Evolutionary conservation across 2,888 invertebrate species (phyloP).

Genomic region (Synergus itoensis): DNA sequence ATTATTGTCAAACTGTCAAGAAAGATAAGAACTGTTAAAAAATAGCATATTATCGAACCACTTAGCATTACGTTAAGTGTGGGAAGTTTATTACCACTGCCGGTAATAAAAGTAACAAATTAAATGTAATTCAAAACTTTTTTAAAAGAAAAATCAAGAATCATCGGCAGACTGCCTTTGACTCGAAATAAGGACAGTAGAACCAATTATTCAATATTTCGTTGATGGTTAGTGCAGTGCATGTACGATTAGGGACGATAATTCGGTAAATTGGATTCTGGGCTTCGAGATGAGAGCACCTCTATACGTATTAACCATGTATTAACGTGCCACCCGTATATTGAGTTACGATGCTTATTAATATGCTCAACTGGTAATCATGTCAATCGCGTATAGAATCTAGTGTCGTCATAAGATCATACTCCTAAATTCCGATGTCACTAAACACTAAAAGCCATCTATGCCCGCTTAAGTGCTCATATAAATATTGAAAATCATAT

Average conservation of each 20-base stretch:
- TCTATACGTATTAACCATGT: neutral
- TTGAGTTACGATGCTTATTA: slow-evolving; percentile 49
- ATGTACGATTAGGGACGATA: slow-evolving; percentile 27
- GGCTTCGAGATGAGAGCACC: slow-evolving; percentile 20
- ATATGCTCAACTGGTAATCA: slow-evolving; percentile 56
- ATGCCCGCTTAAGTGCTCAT: neutral
- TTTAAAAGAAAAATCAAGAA: neutral
- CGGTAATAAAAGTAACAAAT: neutral
- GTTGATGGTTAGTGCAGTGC: slow-evolving; percentile 12
- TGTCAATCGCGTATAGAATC: slow-evolving; percentile 55
- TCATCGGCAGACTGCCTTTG: neutral
- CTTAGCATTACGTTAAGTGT: neutral
- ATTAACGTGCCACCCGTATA: slow-evolving; percentile 16
- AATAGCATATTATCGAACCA: neutral
- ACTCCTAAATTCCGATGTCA: slow-evolving; percentile 9
- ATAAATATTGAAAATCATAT: slow-evolving; percentile 14
- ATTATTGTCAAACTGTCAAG: slow-evolving; percentile 15
- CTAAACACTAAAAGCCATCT: neutral
- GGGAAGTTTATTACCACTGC: neutral
- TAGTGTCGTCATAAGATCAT: slow-evolving; percentile 47
- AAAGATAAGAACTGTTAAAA: neutral
- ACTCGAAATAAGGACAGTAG: neutral
- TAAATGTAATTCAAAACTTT: neutral
- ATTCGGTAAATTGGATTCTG: slow-evolving; percentile 37
- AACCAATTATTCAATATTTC: slow-evolving; percentile 11